phyloP scores from a whole-genome alignment of 2,888 invertebrate genomes.

The Metallyticus violacea region DNA sequence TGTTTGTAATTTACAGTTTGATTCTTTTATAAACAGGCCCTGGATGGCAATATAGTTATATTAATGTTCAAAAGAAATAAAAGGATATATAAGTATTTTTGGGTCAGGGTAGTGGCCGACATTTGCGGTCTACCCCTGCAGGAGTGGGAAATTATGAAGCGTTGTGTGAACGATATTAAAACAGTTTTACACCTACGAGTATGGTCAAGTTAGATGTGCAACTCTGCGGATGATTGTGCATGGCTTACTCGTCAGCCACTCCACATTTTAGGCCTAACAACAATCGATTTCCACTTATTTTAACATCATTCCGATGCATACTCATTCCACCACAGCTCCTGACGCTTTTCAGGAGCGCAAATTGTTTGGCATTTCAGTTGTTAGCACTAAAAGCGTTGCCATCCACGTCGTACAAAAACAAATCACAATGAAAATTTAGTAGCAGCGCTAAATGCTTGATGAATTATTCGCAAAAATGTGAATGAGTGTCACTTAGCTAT shows the following conservation, averaged over 20 bases:
- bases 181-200: too few species aligned
- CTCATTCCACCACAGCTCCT: background rate
- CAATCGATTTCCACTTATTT: background rate
- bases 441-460: background rate
- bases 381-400: background rate
- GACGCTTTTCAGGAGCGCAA: background rate
- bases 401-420: background rate
- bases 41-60: too few species aligned
- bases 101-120: background rate
- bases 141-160: background rate
- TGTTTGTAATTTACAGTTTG: too few species aligned
- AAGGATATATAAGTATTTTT: too few species aligned
- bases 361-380: background rate
- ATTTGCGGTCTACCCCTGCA: background rate
- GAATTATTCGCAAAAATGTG: background rate
- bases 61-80: too few species aligned
- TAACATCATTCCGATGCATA: background rate
- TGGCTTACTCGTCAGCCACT: background rate
- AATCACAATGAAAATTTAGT: background rate
- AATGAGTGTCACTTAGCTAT: background rate
- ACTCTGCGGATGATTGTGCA: background rate
- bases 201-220: background rate
- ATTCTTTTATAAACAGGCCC: too few species aligned
- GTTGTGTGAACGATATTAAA: background rate
- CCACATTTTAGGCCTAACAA: background rate